phyloP scores from a whole-genome alignment of 2,113 vertebrate species.

The Paradisaea rubra region DNA sequence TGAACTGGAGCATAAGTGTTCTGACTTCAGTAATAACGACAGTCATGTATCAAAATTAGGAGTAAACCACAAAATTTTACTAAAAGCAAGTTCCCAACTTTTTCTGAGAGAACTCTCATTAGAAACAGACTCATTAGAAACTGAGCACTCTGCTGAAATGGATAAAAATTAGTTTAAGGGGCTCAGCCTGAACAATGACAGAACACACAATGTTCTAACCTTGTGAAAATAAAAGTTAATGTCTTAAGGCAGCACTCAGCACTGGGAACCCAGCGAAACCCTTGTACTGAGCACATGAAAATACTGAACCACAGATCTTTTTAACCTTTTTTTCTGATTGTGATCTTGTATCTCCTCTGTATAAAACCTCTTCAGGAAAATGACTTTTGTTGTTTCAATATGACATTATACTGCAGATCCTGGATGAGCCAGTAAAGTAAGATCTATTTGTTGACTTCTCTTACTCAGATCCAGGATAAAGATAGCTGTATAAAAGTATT shows the following conservation, averaged over 20 bases:
- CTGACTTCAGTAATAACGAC: not conserved
- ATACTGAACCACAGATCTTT: not conserved
- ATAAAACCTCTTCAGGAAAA: not conserved
- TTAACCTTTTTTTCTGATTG: not conserved
- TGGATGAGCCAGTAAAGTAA: not conserved
- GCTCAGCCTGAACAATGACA: not conserved
- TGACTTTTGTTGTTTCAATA: not conserved
- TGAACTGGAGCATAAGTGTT: not conserved
- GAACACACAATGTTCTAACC: fast-evolving
- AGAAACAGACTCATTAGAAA: not conserved
- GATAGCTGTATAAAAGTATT: not conserved
- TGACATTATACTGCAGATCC: not conserved
- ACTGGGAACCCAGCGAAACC: not conserved
- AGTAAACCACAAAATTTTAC: not conserved
- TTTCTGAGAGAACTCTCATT: not conserved
- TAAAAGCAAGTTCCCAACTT: not conserved
- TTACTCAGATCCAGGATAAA: not conserved
- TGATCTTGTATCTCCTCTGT: not conserved
- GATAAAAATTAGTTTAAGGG: not conserved
- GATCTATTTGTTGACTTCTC: not conserved
- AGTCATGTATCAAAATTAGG: not conserved
- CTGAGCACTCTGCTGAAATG: not conserved
- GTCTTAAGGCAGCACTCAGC: not conserved
- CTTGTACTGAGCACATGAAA: fast-evolving
- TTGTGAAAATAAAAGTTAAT: not conserved